phyloP scores from a whole-genome alignment of 2,888 invertebrate species.

The Tuberolachnus salignus region DNA sequence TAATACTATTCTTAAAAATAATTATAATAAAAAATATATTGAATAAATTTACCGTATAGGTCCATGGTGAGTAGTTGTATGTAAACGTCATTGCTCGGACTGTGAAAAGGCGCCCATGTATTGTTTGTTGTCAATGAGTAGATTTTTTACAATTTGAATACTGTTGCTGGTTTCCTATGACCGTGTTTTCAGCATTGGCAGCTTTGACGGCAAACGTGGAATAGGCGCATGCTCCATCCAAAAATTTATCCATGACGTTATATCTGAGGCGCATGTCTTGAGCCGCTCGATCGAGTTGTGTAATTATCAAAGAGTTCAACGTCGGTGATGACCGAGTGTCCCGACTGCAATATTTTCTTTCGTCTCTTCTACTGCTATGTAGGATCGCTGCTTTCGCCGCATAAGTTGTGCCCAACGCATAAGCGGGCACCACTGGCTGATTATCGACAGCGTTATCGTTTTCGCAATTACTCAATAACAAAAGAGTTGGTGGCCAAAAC shows the following conservation, averaged over 20 bases:
- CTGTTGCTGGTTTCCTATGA: neutral
- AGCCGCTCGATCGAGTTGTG: conserved; percentile 9
- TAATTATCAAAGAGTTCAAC: neutral
- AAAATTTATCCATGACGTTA: conserved; percentile 7
- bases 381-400: neutral
- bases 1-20: no score
- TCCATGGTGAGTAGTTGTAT: no score
- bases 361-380: neutral
- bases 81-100: no score
- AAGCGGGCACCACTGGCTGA: neutral
- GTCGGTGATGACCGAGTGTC: neutral
- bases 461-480: neutral
- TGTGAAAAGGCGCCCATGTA: no score
- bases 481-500: conserved; percentile 30
- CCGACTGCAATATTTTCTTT: neutral
- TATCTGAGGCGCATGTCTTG: conserved; percentile 26
- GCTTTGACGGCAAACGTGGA: neutral
- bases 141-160: neutral
- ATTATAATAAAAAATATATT: no score
- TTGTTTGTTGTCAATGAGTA: no score
- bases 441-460: neutral
- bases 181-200: neutral
- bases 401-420: neutral
- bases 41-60: no score
- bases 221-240: conserved; percentile 21